Percentiles rank a stretch among this genome's conserved stretches.
These are phyloP conservation scores for Nyctibius bracteatus DNA, from an alignment of 2,113 vertebrate genomes.

Conservation along the genomic window DNA sequence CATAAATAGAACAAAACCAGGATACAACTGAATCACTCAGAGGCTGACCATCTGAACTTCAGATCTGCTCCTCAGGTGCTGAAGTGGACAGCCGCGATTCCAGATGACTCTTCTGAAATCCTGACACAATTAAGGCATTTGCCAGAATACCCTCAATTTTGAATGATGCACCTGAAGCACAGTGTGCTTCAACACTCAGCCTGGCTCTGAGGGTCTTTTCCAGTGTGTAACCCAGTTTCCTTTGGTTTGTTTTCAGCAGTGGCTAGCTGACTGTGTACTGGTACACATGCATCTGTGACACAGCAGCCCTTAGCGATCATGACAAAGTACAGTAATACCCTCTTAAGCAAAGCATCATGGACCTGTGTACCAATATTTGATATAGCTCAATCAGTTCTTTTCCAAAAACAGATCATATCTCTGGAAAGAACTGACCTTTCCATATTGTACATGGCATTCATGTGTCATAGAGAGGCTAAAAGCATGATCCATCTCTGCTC, in stretches of 20 bases:
- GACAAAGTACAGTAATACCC: background rate
- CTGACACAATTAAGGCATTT: background rate
- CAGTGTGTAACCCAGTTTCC: background rate
- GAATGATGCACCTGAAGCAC: background rate
- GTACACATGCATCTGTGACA: background rate
- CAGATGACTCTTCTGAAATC: background rate
- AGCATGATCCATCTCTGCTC: background rate
- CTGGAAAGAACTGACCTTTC: background rate
- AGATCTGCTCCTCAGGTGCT: background rate
- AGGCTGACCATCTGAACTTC: background rate
- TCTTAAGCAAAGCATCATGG: accelerated
- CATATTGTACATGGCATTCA: accelerated
- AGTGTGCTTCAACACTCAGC: background rate
- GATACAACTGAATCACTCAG: background rate
- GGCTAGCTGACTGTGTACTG: background rate
- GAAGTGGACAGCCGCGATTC: background rate
- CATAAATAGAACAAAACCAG: background rate
- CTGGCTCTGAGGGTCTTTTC: background rate
- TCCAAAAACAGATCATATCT: background rate
- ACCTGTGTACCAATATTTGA: background rate
- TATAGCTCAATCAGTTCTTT: accelerated
- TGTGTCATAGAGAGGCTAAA: background rate
- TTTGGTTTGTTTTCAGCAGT: background rate
- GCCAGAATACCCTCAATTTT: background rate
- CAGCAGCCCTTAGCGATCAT: background rate